Evolutionary conservation across 1,140 invertebrate species (phyloP).

Genomic region (Laodelphax striatellus): DNA sequence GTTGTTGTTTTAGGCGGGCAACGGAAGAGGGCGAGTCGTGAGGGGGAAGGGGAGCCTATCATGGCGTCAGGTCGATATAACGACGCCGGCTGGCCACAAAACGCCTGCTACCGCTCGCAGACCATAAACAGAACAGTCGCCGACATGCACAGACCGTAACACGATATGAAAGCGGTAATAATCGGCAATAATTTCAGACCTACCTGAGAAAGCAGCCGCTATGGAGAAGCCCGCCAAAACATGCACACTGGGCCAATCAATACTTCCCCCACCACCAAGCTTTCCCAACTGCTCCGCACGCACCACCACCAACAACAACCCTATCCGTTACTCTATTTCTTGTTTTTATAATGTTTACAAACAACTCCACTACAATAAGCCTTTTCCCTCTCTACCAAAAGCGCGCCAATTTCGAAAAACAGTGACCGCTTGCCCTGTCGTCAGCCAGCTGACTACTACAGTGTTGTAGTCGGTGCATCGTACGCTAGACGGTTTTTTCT

Average conservation of each 20-base stretch:
- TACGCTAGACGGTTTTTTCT: too few relatives aligned
- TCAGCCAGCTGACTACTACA: too few relatives aligned
- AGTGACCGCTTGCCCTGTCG: too few relatives aligned
- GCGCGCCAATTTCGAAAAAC: too few relatives aligned
- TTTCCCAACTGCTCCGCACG: neutral
- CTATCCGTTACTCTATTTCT: too few relatives aligned
- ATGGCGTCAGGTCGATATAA: slow-evolving; percentile 1
- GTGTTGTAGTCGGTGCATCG: too few relatives aligned
- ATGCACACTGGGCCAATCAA: slow-evolving; percentile 1
- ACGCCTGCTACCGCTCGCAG: neutral
- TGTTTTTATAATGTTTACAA: neutral
- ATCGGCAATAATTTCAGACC: neutral
- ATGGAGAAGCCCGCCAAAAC: neutral
- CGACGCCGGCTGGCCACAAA: neutral
- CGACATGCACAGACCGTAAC: neutral
- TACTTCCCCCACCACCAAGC: neutral
- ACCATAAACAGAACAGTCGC: neutral
- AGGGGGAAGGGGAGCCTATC: neutral
- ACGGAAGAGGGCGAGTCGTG: neutral
- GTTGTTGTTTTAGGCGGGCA: slow-evolving; percentile 3
- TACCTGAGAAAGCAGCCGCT: neutral
- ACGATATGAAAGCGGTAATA: too few relatives aligned
- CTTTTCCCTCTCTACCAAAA: too few relatives aligned
- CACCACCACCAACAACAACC: neutral
- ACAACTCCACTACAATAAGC: neutral